Percentiles rank a stretch among this genome's conserved stretches.
These are phyloP conservation scores for Eudyptes chrysolophus DNA, from an alignment of 2,113 vertebrate genomes.

Conservation along the genomic window DNA sequence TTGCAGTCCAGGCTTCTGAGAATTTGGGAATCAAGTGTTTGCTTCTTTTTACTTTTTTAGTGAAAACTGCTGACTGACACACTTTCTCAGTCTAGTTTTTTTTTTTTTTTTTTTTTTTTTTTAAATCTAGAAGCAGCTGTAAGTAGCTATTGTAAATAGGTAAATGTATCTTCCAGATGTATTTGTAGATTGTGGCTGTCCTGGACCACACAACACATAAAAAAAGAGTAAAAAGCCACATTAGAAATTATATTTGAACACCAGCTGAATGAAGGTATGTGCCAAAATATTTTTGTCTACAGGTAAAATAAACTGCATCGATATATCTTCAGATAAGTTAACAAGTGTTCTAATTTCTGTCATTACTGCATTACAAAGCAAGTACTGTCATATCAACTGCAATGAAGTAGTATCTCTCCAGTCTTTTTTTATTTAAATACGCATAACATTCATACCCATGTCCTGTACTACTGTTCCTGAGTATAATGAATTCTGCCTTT, in stretches of 20 bases:
- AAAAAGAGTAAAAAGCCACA: neutral
- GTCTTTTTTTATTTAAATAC: neutral
- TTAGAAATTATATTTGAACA: neutral
- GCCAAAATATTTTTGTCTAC: neutral
- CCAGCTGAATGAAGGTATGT: neutral
- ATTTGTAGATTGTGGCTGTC: neutral
- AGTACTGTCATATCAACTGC: neutral
- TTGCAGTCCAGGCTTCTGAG: neutral
- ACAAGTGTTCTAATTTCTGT: neutral
- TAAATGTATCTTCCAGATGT: neutral
- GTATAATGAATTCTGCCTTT: neutral
- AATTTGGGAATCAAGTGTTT: neutral
- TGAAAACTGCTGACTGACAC: neutral
- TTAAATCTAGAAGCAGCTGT: neutral
- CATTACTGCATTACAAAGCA: neutral
- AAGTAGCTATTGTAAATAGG: neutral
- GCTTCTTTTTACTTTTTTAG: neutral
- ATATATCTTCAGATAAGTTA: neutral
- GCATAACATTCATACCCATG: neutral
- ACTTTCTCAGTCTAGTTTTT: neutral
- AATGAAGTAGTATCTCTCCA: neutral
- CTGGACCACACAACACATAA: neutral
- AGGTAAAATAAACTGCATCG: neutral
- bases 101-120: neutral
- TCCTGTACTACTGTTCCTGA: neutral